These are phyloP conservation scores for Hippocampus zosterae DNA, from an alignment of 2,113 vertebrate species.

Conservation along the genomic window DNA sequence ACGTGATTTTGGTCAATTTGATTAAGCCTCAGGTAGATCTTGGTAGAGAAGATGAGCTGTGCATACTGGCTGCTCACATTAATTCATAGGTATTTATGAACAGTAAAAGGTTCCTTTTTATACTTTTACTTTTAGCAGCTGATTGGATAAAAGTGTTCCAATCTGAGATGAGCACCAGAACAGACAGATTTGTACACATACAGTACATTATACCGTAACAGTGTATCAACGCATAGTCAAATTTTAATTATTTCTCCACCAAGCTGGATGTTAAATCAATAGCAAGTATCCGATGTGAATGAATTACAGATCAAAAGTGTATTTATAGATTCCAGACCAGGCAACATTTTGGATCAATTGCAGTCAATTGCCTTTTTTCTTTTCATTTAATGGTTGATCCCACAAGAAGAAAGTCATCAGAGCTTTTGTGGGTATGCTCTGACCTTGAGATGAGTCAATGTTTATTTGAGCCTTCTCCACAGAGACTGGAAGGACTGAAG, in stretches of 20 bases:
- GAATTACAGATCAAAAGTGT: background rate
- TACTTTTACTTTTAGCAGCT: no score
- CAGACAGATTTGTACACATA: background rate
- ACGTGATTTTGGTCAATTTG: no score
- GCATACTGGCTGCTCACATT: no score
- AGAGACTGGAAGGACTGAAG: background rate
- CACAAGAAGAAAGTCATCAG: slow-evolving; percentile 22
- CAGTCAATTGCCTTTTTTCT: slow-evolving; percentile 8
- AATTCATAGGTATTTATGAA: no score
- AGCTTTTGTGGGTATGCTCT: slow-evolving; percentile 28
- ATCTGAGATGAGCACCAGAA: background rate
- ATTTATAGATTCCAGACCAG: background rate
- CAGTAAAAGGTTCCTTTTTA: no score
- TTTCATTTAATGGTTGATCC: slow-evolving; percentile 7
- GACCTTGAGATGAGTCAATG: slow-evolving; percentile 24
- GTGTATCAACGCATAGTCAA: background rate
- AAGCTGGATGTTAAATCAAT: no score
- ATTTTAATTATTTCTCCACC: no score
- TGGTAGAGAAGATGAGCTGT: no score
- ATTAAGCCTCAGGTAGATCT: no score
- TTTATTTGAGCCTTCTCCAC: slow-evolving; percentile 20
- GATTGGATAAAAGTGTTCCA: background rate
- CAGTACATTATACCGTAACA: background rate
- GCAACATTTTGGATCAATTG: slow-evolving; percentile 11
- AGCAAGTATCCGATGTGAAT: no score